Percentiles rank a stretch among this genome's conserved stretches.
These are phyloP conservation scores for Lissonota sp. DNA, from an alignment of 2,888 invertebrate genomes.

Conservation along the genomic window DNA sequence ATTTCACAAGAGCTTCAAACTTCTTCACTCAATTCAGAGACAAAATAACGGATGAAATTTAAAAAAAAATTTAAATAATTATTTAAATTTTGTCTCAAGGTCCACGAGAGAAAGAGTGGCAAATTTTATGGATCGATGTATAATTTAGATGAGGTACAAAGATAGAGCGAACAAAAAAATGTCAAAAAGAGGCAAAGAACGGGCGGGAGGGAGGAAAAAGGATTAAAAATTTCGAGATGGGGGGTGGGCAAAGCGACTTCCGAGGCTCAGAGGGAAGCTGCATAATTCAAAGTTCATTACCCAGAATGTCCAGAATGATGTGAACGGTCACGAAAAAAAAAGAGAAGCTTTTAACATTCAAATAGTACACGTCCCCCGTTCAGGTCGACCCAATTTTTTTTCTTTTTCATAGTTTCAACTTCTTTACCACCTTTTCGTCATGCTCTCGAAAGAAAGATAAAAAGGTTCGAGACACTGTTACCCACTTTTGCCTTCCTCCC, in stretches of 20 bases:
- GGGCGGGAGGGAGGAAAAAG: conserved; percentile 8
- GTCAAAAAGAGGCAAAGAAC: conserved; percentile 7
- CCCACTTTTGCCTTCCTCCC: conserved; percentile 1
- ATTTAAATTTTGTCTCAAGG: too few species aligned
- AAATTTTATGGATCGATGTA: background rate
- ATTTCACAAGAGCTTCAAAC: background rate
- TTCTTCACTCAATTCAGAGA: too few species aligned
- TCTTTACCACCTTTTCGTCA: conserved; percentile 29
- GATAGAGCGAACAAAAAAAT: conserved; percentile 17
- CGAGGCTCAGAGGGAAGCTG: conserved; percentile 66
- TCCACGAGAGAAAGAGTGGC: background rate
- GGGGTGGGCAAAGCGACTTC: conserved; percentile 34
- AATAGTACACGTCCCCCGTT: conserved; percentile 62
- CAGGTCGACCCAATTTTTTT: conserved; percentile 64
- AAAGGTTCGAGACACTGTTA: conserved; percentile 42
- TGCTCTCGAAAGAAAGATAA: conserved; percentile 26
- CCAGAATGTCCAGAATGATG: conserved; percentile 64
- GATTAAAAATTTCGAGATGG: conserved; percentile 44
- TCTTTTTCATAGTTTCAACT: conserved; percentile 32
- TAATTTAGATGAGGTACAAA: background rate
- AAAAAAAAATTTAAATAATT: too few species aligned
- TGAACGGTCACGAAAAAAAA: conserved; percentile 40
- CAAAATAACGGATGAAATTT: too few species aligned
- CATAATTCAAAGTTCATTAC: conserved; percentile 77
- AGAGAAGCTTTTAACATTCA: conserved; percentile 64